phyloP scores from a whole-genome alignment of 2,888 invertebrate species.

The Panzeria rudis region DNA sequence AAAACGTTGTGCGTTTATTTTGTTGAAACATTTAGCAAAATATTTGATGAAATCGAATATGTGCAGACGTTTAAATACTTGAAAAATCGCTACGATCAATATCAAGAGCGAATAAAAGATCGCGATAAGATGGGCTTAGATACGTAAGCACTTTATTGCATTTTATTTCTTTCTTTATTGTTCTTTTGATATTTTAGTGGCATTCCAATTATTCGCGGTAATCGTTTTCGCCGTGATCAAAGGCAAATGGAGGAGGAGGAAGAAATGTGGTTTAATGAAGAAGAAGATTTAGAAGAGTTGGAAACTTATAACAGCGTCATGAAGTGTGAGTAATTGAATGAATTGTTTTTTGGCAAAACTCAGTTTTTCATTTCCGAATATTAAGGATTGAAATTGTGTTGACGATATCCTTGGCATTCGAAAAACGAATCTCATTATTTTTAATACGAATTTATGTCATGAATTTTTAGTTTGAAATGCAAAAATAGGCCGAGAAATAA shows the following conservation, averaged over 20 bases:
- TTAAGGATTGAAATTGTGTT: no score
- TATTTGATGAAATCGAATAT: slow-evolving; percentile 97
- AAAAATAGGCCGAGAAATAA: no score
- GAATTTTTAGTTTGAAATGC: no score
- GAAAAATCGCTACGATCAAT: slow-evolving; percentile 94
- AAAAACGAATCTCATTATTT: no score
- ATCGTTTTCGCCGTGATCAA: slow-evolving; percentile 94
- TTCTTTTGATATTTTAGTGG: slow-evolving; percentile 73
- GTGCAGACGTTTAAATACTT: slow-evolving; percentile 98
- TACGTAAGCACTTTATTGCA: slow-evolving; percentile 84
- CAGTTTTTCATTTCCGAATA: no score
- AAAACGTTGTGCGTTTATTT: slow-evolving; percentile 96
- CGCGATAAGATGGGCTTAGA: slow-evolving; percentile 89
- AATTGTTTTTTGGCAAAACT: background rate
- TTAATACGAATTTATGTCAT: no score
- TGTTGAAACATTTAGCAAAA: slow-evolving; percentile 97
- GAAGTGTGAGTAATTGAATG: slow-evolving; percentile 80
- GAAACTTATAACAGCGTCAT: slow-evolving; percentile 83
- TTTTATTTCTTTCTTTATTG: background rate
- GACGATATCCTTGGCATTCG: no score
- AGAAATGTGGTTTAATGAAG: slow-evolving; percentile 99
- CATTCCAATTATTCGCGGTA: slow-evolving; percentile 88
- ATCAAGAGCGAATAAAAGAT: slow-evolving; percentile 95
- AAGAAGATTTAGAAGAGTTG: slow-evolving; percentile 94
- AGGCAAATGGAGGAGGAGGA: slow-evolving; percentile 98